Base-by-base conservation (phyloP, 2,113 vertebrate species). In the Tapirus terrestris region DNA sequence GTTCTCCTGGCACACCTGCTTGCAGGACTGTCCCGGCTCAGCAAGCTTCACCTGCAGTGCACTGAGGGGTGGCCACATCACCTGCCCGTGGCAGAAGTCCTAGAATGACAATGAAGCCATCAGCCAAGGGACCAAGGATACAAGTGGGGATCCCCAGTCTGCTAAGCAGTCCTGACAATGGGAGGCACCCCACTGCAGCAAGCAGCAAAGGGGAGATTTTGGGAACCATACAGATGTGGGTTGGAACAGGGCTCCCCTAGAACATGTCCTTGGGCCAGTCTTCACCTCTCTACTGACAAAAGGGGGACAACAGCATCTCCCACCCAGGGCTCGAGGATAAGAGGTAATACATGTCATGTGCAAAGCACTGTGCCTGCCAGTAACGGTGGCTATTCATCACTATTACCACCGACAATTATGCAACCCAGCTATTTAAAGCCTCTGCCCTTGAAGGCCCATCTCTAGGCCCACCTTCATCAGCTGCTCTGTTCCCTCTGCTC, bases 41-140 rank as follows among this genome's bases (percentile, higher is more conserved):
- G 99, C 99, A 45, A 99, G 97, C 97, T 99, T 99, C n/a, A 99
- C 99, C 98, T 99, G 99, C 98, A 99, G 99, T 36, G 99, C 98
- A 88, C 98, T 99, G 98, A 99, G 99, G 0, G 99, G 99, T 0
- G 99, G 99, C 99, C 99, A 99, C 99, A 99, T 99, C 98, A 99
- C 99, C 98, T 99, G 99, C 45, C 99, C 99, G 0, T 99, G 99
- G 97, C 99, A 99, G 99, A 99, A 99, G 98, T 99, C 99, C 99
- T 99, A 98, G 76, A 94, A 93, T 0, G 92, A 98, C 84, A 98
- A 96, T 0, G 21, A 91, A 29, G 67, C 61, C 23, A 45, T 96
- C 14, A 91, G 95, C 29, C 33, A 31, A 56, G n/a, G 72, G 31
- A 70, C 43, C 56, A 6, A 45, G 70, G 93, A 21, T 36, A 65